Evolutionary conservation across 1,140 invertebrate genomes (phyloP).

Genomic region (Zaprionus nigranus): DNA sequence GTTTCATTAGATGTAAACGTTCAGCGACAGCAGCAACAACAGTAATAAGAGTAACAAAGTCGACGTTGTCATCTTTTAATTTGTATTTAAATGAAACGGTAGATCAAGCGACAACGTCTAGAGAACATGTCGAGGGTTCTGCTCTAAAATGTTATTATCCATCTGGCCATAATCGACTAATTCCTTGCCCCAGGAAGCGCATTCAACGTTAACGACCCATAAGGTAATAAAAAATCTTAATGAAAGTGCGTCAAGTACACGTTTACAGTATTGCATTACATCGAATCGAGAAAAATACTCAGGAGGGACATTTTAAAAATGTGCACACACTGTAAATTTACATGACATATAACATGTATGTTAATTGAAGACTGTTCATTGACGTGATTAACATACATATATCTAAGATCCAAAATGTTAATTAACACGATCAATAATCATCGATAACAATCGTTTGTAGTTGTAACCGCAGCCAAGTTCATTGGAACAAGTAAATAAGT

Average conservation of each 20-base stretch:
- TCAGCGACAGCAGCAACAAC: conserved; percentile 50
- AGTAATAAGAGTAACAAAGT: conserved; percentile 5
- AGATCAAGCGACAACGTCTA: conserved; percentile 37
- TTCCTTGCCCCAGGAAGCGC: conserved; percentile 17
- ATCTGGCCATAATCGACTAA: conserved; percentile 43
- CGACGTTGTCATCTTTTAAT: conserved; percentile 66
- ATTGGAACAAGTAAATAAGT: neutral
- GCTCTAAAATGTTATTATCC: conserved; percentile 35
- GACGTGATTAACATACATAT: too few species aligned
- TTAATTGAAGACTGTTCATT: too few species aligned
- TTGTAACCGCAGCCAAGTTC: neutral
- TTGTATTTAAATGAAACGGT: conserved; percentile 75
- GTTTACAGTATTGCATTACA: neutral
- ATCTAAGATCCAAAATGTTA: neutral
- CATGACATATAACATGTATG: too few species aligned
- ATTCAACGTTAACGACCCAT: neutral
- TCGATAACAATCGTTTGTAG: neutral
- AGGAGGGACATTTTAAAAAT: neutral
- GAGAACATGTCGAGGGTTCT: conserved; percentile 22
- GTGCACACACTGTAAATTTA: neutral
- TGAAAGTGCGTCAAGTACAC: neutral
- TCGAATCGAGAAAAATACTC: neutral
- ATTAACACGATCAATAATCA: neutral
- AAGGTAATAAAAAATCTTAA: conserved; percentile 7
- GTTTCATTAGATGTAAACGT: conserved; percentile 68